Conservation (phyloP, 2,888 invertebrate genomes). For the Aelia acuminata region DNA sequence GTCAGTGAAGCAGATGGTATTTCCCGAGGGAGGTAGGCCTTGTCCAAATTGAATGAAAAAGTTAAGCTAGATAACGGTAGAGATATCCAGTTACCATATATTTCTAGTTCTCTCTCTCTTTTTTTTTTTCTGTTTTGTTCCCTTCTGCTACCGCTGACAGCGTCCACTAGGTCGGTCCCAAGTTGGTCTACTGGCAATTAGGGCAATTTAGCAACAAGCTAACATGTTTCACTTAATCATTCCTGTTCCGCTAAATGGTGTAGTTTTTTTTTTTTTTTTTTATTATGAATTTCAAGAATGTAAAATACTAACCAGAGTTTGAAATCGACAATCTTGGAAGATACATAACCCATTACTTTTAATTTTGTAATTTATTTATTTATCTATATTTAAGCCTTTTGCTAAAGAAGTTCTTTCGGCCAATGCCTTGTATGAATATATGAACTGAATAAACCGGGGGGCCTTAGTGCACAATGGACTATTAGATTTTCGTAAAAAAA, state of each 20-base stretch:
- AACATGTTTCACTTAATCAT: neutral
- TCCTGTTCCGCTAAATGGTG: neutral
- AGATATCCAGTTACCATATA: constrained; percentile 24
- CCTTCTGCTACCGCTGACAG: neutral
- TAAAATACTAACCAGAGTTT: too few species aligned
- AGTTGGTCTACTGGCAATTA: neutral
- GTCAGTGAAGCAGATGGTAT: constrained; percentile 30
- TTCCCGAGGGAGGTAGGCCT: neutral
- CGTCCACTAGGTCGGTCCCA: neutral
- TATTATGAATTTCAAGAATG: too few species aligned
- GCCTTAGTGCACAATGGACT: too few species aligned
- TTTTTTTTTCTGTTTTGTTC: too few species aligned
- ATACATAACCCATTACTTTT: too few species aligned
- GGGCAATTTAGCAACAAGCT: neutral
- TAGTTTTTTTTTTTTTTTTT: neutral
- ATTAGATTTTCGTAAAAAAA: too few species aligned
- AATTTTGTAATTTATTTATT: too few species aligned
- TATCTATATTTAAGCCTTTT: too few species aligned
- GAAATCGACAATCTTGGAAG: too few species aligned
- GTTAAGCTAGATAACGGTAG: neutral
- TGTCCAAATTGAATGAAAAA: constrained; percentile 28
- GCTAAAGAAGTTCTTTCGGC: too few species aligned
- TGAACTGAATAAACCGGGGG: too few species aligned
- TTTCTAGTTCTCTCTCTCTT: neutral
- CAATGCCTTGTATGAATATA: too few species aligned